Evolutionary conservation across 2,888 invertebrate species (phyloP).

Genomic region (Chromoteleia sp.): DNA sequence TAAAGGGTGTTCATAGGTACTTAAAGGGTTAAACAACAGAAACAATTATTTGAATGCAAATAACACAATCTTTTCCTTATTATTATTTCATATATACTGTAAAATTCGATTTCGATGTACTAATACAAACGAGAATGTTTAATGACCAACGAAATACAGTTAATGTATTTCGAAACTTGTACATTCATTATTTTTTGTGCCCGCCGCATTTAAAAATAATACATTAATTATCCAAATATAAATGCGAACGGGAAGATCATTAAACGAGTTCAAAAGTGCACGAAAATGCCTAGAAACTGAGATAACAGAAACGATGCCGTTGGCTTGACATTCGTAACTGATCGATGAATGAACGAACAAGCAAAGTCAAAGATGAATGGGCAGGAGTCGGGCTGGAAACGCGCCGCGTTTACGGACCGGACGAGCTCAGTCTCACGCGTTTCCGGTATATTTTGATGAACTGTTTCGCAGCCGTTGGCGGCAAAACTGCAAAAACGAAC

Average conservation of each 20-base stretch:
- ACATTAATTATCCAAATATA: neutral
- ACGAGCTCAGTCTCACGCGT: constrained; percentile 48
- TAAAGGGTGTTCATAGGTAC: too few relatives aligned
- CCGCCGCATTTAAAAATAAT: neutral
- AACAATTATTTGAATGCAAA: too few relatives aligned
- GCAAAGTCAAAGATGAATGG: constrained; percentile 53
- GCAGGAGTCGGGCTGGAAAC: constrained; percentile 3
- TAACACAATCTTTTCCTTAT: too few relatives aligned
- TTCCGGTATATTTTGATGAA: constrained; percentile 56
- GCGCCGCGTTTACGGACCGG: constrained; percentile 39
- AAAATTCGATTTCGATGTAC: too few relatives aligned
- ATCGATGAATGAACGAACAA: constrained; percentile 46
- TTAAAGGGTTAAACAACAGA: too few relatives aligned
- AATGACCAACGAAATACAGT: too few relatives aligned
- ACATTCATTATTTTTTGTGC: neutral
- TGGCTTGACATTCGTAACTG: constrained; percentile 12
- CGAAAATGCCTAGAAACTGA: neutral
- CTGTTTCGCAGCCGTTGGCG: constrained; percentile 34
- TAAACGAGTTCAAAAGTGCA: neutral
- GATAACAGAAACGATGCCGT: neutral
- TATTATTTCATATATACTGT: too few relatives aligned
- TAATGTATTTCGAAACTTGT: neutral
- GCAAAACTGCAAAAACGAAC: constrained; percentile 30
- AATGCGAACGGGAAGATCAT: neutral
- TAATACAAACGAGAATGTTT: too few relatives aligned